These are phyloP conservation scores for Mugil cephalus DNA, from an alignment of 2,113 vertebrate species.

Conservation along the genomic window DNA sequence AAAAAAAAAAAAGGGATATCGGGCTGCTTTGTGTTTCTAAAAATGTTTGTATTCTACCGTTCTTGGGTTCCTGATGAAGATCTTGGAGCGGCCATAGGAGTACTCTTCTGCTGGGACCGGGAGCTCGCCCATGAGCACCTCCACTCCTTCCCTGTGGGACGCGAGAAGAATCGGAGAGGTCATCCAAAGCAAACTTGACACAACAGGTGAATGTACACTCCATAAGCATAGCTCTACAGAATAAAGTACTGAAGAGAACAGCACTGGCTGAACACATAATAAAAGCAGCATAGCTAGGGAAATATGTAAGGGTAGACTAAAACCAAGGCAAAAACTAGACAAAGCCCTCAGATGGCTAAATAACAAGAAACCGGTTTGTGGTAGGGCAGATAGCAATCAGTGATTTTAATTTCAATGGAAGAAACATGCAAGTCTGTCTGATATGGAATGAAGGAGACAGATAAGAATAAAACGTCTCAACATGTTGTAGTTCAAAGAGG, in stretches of 20 bases:
- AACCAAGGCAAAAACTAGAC: conserved; percentile 17
- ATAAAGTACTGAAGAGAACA: background rate
- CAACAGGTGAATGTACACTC: background rate
- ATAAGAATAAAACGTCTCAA: conserved; percentile 60
- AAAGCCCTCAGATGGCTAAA: conserved; percentile 26
- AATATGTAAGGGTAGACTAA: conserved; percentile 16
- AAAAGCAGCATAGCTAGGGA: background rate
- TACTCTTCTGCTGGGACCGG: conserved; percentile 91
- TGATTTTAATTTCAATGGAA: conserved; percentile 26
- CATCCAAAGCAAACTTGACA: background rate
- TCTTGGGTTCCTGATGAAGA: conserved; percentile 99
- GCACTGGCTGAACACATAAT: background rate
- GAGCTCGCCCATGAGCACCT: conserved; percentile 91
- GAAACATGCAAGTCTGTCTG: conserved; percentile 33
- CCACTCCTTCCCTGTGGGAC: conserved; percentile 90
- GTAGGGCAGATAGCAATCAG: conserved; percentile 53
- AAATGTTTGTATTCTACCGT: conserved; percentile 83
- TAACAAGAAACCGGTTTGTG: conserved; percentile 27
- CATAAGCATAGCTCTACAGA: background rate
- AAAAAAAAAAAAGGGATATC: background rate
- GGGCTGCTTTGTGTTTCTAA: background rate
- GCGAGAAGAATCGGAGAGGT: conserved; percentile 27
- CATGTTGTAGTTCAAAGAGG: conserved; percentile 39
- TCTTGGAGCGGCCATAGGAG: conserved; percentile 95
- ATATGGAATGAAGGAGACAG: conserved; percentile 35